Evolutionary conservation across 2,113 vertebrate genomes (phyloP).

Genomic region (Poeciliopsis turrubarensis): DNA sequence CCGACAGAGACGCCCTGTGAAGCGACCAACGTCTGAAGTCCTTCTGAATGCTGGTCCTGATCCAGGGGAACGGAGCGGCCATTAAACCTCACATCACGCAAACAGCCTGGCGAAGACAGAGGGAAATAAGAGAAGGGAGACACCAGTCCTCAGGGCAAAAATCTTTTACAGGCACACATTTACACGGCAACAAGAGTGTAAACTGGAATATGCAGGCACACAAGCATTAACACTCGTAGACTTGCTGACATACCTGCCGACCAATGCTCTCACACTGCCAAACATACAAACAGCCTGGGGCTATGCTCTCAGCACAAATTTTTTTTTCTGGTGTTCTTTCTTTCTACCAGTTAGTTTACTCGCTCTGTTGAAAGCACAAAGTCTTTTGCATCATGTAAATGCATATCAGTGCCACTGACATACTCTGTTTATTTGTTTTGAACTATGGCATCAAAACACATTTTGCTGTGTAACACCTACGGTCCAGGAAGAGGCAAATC

Average conservation of each 20-base stretch:
- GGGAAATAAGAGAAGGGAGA: background rate
- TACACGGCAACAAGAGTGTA: conserved; percentile 26
- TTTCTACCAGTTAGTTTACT: conserved; percentile 51
- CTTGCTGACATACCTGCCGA: conserved; percentile 45
- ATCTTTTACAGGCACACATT: conserved; percentile 53
- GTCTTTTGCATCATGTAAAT: conserved; percentile 54
- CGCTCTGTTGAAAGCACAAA: conserved; percentile 33
- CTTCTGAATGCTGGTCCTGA: conserved; percentile 70
- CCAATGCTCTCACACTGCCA: conserved; percentile 19
- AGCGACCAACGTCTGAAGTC: conserved; percentile 78
- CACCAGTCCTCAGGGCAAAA: conserved; percentile 44
- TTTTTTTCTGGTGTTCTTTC: conserved; percentile 33
- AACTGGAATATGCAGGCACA: conserved; percentile 34
- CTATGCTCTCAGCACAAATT: conserved; percentile 58
- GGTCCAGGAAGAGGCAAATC: conserved; percentile 1
- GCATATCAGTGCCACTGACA: conserved; percentile 41
- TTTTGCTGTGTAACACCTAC: conserved; percentile 9
- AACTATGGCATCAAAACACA: conserved; percentile 31
- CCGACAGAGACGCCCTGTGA: conserved; percentile 82
- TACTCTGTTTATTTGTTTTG: conserved; percentile 21
- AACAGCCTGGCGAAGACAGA: conserved; percentile 79
- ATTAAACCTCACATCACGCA: conserved; percentile 87
- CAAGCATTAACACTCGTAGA: conserved; percentile 21
- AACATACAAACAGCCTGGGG: conserved; percentile 65
- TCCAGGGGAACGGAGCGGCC: conserved; percentile 82